Evolutionary conservation across 2,797 vertebrate genomes (phyloP), one percentile per base, ranked within the genome.

Genomic region (Acanthurus tractus): DNA sequence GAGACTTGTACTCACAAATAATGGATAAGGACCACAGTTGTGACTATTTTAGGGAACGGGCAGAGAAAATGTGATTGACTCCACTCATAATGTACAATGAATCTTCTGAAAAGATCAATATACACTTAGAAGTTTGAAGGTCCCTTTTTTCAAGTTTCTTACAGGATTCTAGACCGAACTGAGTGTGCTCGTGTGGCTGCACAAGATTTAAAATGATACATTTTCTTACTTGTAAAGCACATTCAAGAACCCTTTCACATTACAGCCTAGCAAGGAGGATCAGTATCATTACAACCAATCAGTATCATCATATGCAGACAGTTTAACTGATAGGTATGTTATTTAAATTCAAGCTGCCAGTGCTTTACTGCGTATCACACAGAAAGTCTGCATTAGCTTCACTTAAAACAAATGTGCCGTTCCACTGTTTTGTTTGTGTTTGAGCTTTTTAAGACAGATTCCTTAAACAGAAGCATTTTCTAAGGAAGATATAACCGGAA

Each of bases 91-190:
- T 74, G 50, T 71, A 25, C 13, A 25, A 46, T n/a, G 2, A 53
- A 38, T 9, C 36, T 69, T 81, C 78, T 67, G 23, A 55, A 50
- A 74, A 69, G 61, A 88, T 87, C 82, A 56, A 90, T 88, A 82
- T 46, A 57, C 70, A 86, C 89, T 89, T 80, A 84, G 54, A 23
- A 59, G 70, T 36, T 55, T 74, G 58, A 15, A 12, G 11, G 63
- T 68, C 64, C 9, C 4, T 25, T 58, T 73, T 70, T 4, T 52
- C 12, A 78, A 23, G 44, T 64, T 65, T 59, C 34, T n/a, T 54
- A 56, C 63, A 63, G 25, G 8, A 57, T 78, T 65, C 20, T 6
- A 44, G 18, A 4, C 8, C 12, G 18, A n/a, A n/a, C 22, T 53
- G 44, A 42, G 34, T 63, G 40, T 10, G 25, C 65, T 56, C 44